Evolutionary conservation across 2,888 invertebrate genomes (phyloP), one percentile per base, ranked within the genome.

Genomic region (Hirtodrosophila confusa): DNA sequence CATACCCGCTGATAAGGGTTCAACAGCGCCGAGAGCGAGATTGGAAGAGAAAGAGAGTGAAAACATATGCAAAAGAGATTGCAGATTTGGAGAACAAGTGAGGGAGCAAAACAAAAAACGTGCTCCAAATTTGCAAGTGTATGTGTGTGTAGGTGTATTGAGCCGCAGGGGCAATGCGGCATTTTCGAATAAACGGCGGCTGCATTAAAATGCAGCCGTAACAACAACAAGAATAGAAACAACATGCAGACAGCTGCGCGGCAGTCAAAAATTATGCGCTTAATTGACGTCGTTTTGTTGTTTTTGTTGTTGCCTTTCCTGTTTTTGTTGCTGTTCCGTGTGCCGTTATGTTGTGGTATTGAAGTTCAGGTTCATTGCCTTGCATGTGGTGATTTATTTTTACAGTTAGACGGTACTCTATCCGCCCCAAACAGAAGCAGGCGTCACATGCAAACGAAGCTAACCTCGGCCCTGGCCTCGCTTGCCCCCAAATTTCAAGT

Each of bases 281-380:
- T 68, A 74, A 86, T 80, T 75, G 75, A 84, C 50, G 67, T 62
- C 39, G 57, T 41, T 35, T 54, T 47, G 60, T 50, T 41, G 45
- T 63, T 63, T 27, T 51, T 51, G 31, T 62, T 55, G 36, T 12
- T 50, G 54, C 39, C 36, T 60, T 66, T 84, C 69, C 54, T 55
- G 62, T 62, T 62, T 64, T 43, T 41, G 44, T 44, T 56, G 36
- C 23, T 60, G 31, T 44, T 44, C 11, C 39, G 33, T 44, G 12
- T 49, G 55, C 55, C 39, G 55, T 56, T 63, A 65, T 69, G 61
- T 54, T 29, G 31, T 27, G 10, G 55, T 54, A 64, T 66, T 79
- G 75, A 87, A 87, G 84, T 87, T 84, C 86, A 87, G 78, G 84
- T 84, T 84, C 86, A 84, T 79, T 87, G 84, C 78, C 87, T 87